phyloP scores from a whole-genome alignment of 2,888 invertebrate genomes.

The Mesoligia furuncula region DNA sequence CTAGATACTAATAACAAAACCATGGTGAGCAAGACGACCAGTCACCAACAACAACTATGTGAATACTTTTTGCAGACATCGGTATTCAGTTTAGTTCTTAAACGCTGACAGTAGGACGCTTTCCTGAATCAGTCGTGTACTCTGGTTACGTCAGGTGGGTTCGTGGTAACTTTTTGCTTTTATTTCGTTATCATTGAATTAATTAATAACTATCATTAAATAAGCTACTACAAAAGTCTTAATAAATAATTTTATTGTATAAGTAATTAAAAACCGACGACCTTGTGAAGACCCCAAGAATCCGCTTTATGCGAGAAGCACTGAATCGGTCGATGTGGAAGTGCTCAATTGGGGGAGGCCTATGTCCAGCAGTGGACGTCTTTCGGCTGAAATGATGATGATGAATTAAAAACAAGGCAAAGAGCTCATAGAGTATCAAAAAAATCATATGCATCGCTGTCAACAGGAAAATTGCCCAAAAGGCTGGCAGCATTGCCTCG shows the following conservation, averaged over 20 bases:
- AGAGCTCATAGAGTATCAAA: no score
- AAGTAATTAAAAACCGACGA: neutral
- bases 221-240: neutral
- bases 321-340: no score
- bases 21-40: no score
- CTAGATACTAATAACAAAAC: no score
- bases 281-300: no score
- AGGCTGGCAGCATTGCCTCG: neutral
- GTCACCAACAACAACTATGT: neutral
- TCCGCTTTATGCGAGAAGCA: no score
- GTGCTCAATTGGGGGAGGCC: no score
- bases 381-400: no score
- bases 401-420: no score
- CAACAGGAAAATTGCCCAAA: neutral
- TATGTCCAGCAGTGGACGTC: no score
- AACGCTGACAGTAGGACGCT: neutral
- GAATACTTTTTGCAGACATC: neutral
- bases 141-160: neutral
- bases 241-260: neutral
- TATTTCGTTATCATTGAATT: neutral
- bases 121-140: neutral
- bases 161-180: neutral
- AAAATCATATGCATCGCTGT: neutral
- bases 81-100: neutral
- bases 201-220: neutral